Base-by-base conservation (phyloP, 2,888 invertebrate species). In the Coenonympha glycerion region DNA sequence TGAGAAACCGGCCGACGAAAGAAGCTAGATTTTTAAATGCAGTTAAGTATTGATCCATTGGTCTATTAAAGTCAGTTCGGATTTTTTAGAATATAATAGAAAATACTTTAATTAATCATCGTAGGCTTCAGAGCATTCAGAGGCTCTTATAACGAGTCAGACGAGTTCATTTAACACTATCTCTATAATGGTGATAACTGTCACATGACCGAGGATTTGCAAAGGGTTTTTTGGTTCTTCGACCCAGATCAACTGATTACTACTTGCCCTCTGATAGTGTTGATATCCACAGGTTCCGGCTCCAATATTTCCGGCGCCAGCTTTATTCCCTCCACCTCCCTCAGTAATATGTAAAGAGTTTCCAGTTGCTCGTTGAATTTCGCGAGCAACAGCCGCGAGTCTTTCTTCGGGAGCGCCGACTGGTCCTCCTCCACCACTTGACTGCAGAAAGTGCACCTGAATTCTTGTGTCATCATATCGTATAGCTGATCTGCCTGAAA, bases 301-400 rank as follows among this genome's bases (percentile, higher is more conserved):
- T 98, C 98, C 56, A 98, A 85, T 65, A 98, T 92, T 80, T 97
- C 96, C 6, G 97, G 96, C 6, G 98, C 92, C 58, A 98, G 80
- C 85, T 95, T 95, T 40, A 98, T 95, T 60, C 96, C 96, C 79
- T 98, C 97, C 2, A 96, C 96, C 79, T 96, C 95, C 68, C 95
- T 90, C 42, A 98, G 80, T 21, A 98, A 83, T 64, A 95, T 92
- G 78, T 95, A 98, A n/a, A 98, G 85, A 0, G 96, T 95, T 75
- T 97, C 96, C 56, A 98, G 86, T 73, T 98, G 97, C 73, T 97
- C 97, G 71, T 98, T 98, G 73, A 96, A 97, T 74, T 95, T 95
- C 3, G 97, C 97, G 68, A 98, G 79, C 65, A 97, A 83, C 45
- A 97, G 87, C 49, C 98, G 89, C 0, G 97, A 96, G 77, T 98